Evolutionary conservation across 2,113 vertebrate species (phyloP), one percentile per base, ranked within the genome.

Genomic region (Pavo muticus): DNA sequence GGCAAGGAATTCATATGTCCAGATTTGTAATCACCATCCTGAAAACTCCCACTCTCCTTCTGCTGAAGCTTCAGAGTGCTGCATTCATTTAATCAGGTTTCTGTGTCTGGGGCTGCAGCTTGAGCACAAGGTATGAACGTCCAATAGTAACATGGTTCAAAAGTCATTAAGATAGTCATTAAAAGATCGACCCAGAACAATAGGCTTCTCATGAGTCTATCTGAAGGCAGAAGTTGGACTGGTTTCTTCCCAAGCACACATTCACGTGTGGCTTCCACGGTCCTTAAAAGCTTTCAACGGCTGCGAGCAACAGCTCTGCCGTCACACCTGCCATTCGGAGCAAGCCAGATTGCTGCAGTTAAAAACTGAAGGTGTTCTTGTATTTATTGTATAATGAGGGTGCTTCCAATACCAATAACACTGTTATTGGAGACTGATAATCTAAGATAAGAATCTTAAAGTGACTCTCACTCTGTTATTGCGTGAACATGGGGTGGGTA

Each of bases 291-390:
- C 80, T 93, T 69, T 94, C 81, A 90, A 96, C n/a, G 9, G 92
- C 92, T 85, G 85, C 5, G 24, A 92, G 74, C 84, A 92, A 92
- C 84, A 95, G 89, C 87, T 95, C 90, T 94, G 70, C 80, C 4
- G 2, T 96, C 97, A 97, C 92, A 96, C 93, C 95, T 97, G 96
- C 96, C 96, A 92, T 92, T 91, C 78, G 84, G 84, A 87, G 35
- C 87, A 96, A 97, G 94, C 8, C 76, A 94, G 83, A 86, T 69
- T 63, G 93, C 81, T 97, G 96, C 96, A 97, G 96, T 96, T 95
- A 96, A 91, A 94, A 94, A 35, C 37, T 83, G 79, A 94, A 98
- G 96, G 97, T 98, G 97, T 84, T 91, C 77, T 67, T 70, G 17
- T 63, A 80, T 85, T 70, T 90, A 97, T 96, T 97, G 92, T 90